Percentiles rank a stretch among this genome's conserved stretches.
phyloP scores from a whole-genome alignment of 1,140 invertebrate species.

The Solenopsis invicta region DNA sequence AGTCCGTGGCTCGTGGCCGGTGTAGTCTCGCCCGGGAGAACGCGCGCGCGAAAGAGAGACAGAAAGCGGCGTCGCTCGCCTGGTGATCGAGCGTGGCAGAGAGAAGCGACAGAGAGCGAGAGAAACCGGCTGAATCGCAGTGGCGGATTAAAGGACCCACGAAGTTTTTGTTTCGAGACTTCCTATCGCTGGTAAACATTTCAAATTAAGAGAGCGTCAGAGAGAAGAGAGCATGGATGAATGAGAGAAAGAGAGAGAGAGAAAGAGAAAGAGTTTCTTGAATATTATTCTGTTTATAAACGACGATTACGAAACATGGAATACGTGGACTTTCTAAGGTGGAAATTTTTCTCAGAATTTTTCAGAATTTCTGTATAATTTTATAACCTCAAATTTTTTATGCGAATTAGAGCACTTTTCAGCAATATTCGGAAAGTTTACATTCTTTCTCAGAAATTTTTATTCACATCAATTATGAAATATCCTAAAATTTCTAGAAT shows the following conservation, averaged over 20 bases:
- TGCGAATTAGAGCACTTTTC: no score
- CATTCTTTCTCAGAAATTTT: no score
- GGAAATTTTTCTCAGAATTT: no score
- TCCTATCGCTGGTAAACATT: constrained; percentile 7
- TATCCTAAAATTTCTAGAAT: no score
- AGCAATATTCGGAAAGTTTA: no score
- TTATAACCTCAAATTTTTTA: no score
- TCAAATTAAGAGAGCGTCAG: background rate
- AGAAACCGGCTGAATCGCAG: constrained; percentile 63
- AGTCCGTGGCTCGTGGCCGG: constrained; percentile 74
- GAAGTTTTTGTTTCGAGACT: background rate
- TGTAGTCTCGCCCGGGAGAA: constrained; percentile 76
- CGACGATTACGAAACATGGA: background rate
- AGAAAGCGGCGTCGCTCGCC: background rate
- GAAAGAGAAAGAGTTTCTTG: background rate
- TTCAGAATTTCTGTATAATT: no score
- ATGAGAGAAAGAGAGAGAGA: background rate
- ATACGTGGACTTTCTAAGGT: background rate
- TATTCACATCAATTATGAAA: no score
- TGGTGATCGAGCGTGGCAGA: background rate
- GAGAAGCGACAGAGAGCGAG: constrained; percentile 65
- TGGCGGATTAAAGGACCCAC: constrained; percentile 17
- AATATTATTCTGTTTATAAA: background rate
- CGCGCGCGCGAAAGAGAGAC: constrained; percentile 50
- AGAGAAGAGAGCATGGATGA: background rate